Conservation (phyloP, 2,797 vertebrate genomes). For the Sebastes taczanowskii region DNA sequence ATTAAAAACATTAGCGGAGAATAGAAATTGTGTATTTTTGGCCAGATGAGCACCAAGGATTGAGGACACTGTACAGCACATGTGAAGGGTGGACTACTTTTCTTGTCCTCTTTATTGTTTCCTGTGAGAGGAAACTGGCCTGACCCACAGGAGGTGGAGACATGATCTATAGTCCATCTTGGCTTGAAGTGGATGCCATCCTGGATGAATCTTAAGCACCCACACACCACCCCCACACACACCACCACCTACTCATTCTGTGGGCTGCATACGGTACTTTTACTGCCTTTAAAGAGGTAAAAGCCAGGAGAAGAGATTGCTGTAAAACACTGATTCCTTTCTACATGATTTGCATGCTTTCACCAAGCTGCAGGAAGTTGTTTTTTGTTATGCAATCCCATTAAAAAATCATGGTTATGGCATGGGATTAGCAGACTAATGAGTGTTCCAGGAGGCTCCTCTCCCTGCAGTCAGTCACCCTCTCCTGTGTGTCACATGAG, state of each 20-base stretch:
- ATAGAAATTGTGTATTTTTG: background rate
- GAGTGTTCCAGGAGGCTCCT: slow-evolving; percentile 7
- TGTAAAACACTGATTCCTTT: slow-evolving; percentile 3
- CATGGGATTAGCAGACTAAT: slow-evolving; percentile 6
- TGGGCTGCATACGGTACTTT: slow-evolving; percentile 18
- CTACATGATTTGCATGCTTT: background rate
- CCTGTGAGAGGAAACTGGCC: slow-evolving; percentile 36
- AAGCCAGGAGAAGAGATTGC: background rate
- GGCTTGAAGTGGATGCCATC: slow-evolving; percentile 63
- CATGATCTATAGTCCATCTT: slow-evolving; percentile 61
- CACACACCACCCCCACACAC: slow-evolving; percentile 69
- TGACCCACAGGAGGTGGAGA: slow-evolving; percentile 52
- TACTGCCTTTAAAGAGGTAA: slow-evolving; percentile 6
- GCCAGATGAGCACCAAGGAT: background rate
- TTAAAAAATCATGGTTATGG: slow-evolving; percentile 25
- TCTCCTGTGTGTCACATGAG: slow-evolving; percentile 13
- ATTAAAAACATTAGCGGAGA: background rate
- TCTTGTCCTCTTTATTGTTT: slow-evolving; percentile 25
- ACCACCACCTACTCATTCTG: slow-evolving; percentile 60
- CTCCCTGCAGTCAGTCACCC: background rate
- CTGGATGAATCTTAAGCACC: slow-evolving; percentile 62
- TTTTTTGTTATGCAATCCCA: slow-evolving; percentile 20
- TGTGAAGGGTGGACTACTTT: background rate
- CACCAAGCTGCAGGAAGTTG: background rate
- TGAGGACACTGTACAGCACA: background rate